Conservation (phyloP, 1,140 invertebrate species). For the Lanistes nyassanus region DNA sequence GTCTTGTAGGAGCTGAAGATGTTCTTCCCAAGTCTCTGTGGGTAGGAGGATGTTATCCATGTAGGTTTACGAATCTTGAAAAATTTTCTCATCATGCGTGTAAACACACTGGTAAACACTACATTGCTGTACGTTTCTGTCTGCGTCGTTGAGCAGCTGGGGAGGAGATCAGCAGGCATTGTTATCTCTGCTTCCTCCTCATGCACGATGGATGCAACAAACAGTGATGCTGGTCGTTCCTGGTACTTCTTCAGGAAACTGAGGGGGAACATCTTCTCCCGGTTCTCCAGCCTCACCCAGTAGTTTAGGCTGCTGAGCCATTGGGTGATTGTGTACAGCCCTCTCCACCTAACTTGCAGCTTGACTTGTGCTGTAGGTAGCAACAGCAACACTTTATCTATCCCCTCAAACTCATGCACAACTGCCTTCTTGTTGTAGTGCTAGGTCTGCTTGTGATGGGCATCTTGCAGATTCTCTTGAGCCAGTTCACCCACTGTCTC, state of each 20-base stretch:
- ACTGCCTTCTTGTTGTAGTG: conserved; percentile 25
- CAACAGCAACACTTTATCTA: conserved; percentile 29
- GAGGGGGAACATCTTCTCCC: not conserved
- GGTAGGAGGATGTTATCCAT: conserved; percentile 4
- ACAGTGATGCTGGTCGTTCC: not conserved
- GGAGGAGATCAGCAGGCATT: not conserved
- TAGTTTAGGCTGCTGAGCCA: not conserved
- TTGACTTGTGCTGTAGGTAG: conserved; percentile 34
- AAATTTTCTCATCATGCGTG: too few species aligned
- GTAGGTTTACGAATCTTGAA: not conserved
- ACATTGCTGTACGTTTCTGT: conserved; percentile 19
- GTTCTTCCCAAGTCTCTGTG: not conserved
- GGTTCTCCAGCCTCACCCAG: too few species aligned
- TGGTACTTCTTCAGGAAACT: conserved; percentile 6
- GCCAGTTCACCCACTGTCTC: too few species aligned
- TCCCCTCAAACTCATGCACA: conserved; percentile 14
- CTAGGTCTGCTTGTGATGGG: not conserved
- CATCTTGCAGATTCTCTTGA: conserved; percentile 3
- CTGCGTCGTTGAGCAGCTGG: not conserved
- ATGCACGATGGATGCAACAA: too few species aligned
- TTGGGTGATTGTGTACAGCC: conserved; percentile 22
- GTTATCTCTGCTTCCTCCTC: not conserved
- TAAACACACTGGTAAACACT: conserved; percentile 21
- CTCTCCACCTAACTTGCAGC: conserved; percentile 27
- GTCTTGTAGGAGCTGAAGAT: too few species aligned